Percentiles rank a stretch among this genome's conserved stretches.
Evolutionary conservation across 2,113 vertebrate genomes (phyloP).

Genomic region (Phyllopteryx taeniolatus): DNA sequence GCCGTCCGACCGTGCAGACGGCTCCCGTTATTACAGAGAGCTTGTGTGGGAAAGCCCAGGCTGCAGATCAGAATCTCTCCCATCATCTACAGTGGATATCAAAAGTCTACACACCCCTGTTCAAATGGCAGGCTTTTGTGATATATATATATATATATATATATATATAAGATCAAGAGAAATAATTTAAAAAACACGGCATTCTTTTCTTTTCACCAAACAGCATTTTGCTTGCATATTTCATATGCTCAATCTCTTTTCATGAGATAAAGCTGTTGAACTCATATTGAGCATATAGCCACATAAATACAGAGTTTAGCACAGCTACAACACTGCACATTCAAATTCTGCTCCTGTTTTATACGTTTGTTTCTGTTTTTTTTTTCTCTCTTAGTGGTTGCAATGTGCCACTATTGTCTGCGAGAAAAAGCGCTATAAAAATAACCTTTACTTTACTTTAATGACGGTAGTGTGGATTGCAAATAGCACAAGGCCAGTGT

Average conservation of each 20-base stretch:
- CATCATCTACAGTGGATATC: not conserved
- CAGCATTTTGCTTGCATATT: not conserved
- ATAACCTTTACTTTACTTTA: not conserved
- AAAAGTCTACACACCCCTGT: not conserved
- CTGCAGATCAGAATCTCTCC: not conserved
- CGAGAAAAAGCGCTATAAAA: not conserved
- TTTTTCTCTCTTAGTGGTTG: not conserved
- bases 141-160: too few species aligned
- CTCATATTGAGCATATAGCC: not conserved
- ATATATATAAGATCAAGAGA: too few species aligned
- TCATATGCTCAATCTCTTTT: not conserved
- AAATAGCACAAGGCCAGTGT: too few species aligned
- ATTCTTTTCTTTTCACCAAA: not conserved
- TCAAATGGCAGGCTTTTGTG: too few species aligned
- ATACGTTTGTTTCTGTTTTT: not conserved
- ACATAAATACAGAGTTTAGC: not conserved
- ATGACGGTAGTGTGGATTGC: not conserved
- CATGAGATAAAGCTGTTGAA: not conserved
- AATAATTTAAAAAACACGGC: too few species aligned
- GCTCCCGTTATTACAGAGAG: not conserved
- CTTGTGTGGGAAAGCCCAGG: not conserved
- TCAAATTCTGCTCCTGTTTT: not conserved
- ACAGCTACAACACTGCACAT: not conserved
- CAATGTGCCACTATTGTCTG: not conserved
- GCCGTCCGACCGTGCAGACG: not conserved